Percentiles rank a stretch among this genome's conserved stretches.
Evolutionary conservation across 2,797 vertebrate species (phyloP).

Genomic region (Todus mexicanus): DNA sequence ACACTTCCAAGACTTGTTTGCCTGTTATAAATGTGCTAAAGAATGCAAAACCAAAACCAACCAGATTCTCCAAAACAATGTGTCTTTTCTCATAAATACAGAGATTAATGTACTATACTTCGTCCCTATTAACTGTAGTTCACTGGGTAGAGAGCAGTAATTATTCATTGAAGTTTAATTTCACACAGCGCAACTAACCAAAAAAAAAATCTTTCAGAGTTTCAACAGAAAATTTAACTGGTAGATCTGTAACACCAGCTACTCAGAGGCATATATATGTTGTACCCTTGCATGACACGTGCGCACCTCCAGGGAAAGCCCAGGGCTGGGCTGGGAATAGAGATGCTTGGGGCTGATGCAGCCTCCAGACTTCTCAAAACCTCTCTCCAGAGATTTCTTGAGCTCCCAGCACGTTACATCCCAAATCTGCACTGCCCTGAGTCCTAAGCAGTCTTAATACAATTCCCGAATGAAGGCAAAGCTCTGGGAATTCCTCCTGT

Average conservation of each 20-base stretch:
- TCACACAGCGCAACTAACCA: background rate
- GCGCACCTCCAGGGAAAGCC: background rate
- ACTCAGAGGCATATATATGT: rapidly evolving
- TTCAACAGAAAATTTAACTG: background rate
- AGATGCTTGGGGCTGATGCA: background rate
- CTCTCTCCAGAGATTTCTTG: background rate
- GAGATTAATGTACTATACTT: slow-evolving; percentile 7
- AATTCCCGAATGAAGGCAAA: background rate
- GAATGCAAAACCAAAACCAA: background rate
- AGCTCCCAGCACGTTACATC: background rate
- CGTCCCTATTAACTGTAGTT: background rate
- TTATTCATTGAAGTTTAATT: slow-evolving; percentile 11
- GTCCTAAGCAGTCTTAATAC: background rate
- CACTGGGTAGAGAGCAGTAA: background rate
- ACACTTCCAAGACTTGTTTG: background rate
- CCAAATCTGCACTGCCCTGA: background rate
- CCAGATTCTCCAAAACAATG: background rate
- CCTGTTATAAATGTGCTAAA: background rate
- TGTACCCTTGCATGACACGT: background rate
- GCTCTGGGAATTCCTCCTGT: background rate
- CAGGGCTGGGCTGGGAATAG: background rate
- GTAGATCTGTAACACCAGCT: background rate
- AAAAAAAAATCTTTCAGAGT: background rate
- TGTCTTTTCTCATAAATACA: background rate
- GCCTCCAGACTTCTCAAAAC: background rate